phyloP scores from a whole-genome alignment of 2,113 vertebrate species.

The Thinocorus orbignyianus region DNA sequence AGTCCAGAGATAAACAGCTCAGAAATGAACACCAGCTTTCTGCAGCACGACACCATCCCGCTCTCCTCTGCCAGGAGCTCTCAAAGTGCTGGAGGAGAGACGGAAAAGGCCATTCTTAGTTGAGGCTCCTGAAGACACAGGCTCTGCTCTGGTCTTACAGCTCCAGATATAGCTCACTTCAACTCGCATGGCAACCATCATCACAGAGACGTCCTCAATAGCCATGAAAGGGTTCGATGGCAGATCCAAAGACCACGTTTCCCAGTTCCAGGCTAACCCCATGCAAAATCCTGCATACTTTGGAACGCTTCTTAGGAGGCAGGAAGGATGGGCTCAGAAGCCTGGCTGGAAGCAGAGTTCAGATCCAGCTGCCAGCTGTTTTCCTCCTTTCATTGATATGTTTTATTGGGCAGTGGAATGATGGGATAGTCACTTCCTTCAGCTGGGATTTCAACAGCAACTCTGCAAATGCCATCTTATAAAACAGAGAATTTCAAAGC shows the following conservation, averaged over 20 bases:
- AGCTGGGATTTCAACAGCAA: conserved; percentile 13
- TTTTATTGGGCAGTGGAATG: neutral
- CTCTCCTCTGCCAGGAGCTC: neutral
- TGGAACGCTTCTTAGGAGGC: neutral
- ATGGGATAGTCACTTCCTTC: conserved; percentile 12
- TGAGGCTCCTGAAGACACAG: neutral
- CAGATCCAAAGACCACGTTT: neutral
- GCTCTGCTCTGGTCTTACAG: neutral
- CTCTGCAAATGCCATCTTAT: conserved; percentile 14
- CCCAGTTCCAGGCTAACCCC: neutral
- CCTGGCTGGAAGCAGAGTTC: neutral
- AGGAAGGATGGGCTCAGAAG: neutral
- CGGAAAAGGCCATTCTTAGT: neutral
- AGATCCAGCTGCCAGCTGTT: neutral
- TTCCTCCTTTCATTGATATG: neutral
- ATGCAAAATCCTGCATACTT: neutral
- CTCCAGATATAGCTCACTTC: neutral
- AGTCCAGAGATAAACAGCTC: neutral
- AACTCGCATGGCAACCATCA: neutral
- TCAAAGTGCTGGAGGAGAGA: neutral
- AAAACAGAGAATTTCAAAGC: neutral
- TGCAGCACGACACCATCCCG: fast-evolving
- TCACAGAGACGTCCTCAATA: fast-evolving
- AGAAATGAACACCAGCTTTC: neutral
- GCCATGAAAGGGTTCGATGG: neutral